These are phyloP conservation scores for Lamellibrachia satsuma DNA, from an alignment of 2,888 invertebrate species.

Conservation along the genomic window DNA sequence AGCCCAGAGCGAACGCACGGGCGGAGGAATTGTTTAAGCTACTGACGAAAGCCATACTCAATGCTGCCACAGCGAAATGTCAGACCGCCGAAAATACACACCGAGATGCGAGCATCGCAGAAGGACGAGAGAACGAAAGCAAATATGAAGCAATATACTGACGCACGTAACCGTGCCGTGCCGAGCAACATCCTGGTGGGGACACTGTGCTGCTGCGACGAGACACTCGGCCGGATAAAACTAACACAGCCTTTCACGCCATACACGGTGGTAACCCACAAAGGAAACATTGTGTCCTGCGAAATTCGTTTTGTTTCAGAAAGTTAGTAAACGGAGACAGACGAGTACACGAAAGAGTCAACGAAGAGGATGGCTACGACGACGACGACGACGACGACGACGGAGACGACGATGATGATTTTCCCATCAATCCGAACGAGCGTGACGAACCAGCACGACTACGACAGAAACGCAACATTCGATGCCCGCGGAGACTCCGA, in stretches of 20 bases:
- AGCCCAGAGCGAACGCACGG: too few relatives aligned
- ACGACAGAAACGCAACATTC: background rate
- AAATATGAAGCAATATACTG: background rate
- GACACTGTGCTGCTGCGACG: background rate
- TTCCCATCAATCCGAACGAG: background rate
- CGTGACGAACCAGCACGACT: background rate
- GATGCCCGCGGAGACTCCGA: background rate
- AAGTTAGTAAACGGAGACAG: background rate
- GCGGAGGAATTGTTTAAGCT: too few relatives aligned
- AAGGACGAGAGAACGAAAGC: background rate
- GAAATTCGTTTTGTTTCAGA: background rate
- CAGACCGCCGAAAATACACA: background rate
- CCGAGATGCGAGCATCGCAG: background rate
- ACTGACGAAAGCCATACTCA: background rate
- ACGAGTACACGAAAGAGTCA: background rate
- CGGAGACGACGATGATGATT: background rate
- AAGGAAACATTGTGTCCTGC: background rate
- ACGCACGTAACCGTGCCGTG: background rate
- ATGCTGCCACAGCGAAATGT: background rate
- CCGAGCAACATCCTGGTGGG: background rate
- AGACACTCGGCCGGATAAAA: background rate
- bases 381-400: background rate
- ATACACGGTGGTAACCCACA: background rate
- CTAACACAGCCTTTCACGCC: background rate
- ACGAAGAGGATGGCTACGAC: background rate